Conservation (phyloP, 2,888 invertebrate species). For the Mythimna vitellina region DNA sequence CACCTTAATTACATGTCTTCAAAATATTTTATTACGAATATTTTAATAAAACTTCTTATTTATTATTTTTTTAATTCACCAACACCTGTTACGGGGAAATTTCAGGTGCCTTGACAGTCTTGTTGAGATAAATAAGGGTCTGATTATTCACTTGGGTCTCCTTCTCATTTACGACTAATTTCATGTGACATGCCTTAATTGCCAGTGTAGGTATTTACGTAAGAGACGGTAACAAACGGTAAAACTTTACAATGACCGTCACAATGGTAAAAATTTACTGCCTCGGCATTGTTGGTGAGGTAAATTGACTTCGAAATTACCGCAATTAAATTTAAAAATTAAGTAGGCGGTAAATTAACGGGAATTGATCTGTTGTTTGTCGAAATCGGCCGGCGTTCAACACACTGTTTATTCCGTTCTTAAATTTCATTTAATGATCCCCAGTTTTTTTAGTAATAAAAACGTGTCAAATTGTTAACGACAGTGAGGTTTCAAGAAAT, state of each 20-base stretch:
- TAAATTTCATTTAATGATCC: constrained; percentile 78
- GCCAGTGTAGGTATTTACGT: constrained; percentile 52
- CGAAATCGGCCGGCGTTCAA: constrained; percentile 67
- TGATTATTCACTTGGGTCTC: constrained; percentile 32
- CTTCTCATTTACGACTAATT: constrained; percentile 30
- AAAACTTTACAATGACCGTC: constrained; percentile 53
- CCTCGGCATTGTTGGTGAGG: constrained; percentile 67
- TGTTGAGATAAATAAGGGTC: constrained; percentile 2
- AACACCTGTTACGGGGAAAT: constrained; percentile 23
- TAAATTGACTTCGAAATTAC: constrained; percentile 75
- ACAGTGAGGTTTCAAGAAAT: constrained; percentile 67
- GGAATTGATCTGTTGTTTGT: constrained; percentile 78
- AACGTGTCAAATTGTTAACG: constrained; percentile 81
- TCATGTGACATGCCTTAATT: constrained; percentile 74
- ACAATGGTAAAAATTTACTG: constrained; percentile 63
- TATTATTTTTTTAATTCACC: constrained; percentile 7
- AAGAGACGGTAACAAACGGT: constrained; percentile 53
- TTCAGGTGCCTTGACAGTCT: not conserved
- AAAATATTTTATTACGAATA: constrained; percentile 13
- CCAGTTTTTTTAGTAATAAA: constrained; percentile 74
- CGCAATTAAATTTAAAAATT: constrained; percentile 79
- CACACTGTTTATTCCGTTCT: constrained; percentile 73
- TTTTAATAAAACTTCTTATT: not conserved
- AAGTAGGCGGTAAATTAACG: constrained; percentile 80
- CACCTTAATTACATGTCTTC: not conserved